Conservation (phyloP, 2,888 invertebrate species). For the Dromius quadrimaculatus region DNA sequence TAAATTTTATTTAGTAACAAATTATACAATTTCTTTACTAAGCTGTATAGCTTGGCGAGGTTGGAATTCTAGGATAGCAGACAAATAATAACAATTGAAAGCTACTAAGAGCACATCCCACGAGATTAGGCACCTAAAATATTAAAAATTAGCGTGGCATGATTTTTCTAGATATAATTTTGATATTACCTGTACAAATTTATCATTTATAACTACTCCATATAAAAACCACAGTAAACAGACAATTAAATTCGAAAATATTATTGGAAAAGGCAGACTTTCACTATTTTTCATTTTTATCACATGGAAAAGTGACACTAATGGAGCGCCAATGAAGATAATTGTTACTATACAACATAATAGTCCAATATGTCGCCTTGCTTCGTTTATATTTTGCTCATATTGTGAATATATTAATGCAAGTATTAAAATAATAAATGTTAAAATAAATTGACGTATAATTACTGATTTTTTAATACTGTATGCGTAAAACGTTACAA, state of each 20-base stretch:
- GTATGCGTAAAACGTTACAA: constrained; percentile 78
- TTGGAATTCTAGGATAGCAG: constrained; percentile 71
- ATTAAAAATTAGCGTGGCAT: constrained; percentile 19
- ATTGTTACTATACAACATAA: constrained; percentile 81
- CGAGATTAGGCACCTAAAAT: constrained; percentile 83
- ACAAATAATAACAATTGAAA: constrained; percentile 83
- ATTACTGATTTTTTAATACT: constrained; percentile 78
- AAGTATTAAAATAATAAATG: constrained; percentile 69
- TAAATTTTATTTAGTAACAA: neutral
- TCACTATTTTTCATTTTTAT: constrained; percentile 84
- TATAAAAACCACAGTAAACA: constrained; percentile 88
- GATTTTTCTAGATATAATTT: constrained; percentile 44
- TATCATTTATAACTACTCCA: constrained; percentile 82
- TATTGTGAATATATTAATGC: constrained; percentile 72
- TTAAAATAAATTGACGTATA: constrained; percentile 72
- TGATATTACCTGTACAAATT: constrained; percentile 79
- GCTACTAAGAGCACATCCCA: constrained; percentile 80
- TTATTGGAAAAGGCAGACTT: constrained; percentile 88
- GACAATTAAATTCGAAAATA: constrained; percentile 84
- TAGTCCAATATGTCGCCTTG: constrained; percentile 75
- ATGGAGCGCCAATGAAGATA: constrained; percentile 84
- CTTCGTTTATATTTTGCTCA: constrained; percentile 69
- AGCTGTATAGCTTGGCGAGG: constrained; percentile 36
- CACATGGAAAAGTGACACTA: constrained; percentile 84
- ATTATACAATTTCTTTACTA: no score